Conservation (phyloP, 2,113 vertebrate species). For the Phrynosoma blainvillii region DNA sequence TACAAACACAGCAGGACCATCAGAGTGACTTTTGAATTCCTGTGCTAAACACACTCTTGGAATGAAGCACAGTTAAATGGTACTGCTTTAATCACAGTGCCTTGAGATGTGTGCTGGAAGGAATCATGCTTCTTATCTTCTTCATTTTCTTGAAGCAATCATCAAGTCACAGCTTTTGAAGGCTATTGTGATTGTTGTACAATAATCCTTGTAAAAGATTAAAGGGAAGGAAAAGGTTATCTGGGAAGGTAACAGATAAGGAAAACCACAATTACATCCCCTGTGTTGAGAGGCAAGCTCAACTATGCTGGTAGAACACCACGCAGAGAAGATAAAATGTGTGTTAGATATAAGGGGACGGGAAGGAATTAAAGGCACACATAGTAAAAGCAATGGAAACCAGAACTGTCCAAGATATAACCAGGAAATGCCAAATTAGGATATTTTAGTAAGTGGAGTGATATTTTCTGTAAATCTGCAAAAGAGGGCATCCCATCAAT, state of each 20-base stretch:
- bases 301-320: background rate
- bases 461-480: background rate
- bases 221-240: background rate
- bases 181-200: background rate
- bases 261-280: background rate
- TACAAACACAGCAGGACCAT: background rate
- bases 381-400: background rate
- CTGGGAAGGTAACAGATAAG: background rate
- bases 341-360: background rate
- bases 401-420: background rate
- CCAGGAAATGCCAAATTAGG: background rate
- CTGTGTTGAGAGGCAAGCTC: background rate
- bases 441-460: background rate
- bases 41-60: background rate
- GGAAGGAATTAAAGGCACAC: background rate
- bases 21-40: background rate
- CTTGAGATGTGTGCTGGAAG: background rate
- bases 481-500: background rate
- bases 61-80: background rate
- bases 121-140: background rate
- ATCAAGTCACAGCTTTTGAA: background rate
- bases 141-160: constrained; percentile 6
- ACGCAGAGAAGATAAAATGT: background rate
- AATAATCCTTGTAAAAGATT: background rate
- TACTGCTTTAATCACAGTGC: background rate